Evolutionary conservation across 2,113 vertebrate genomes (phyloP), one percentile per base, ranked within the genome.

Genomic region (Nesogale talazaci): DNA sequence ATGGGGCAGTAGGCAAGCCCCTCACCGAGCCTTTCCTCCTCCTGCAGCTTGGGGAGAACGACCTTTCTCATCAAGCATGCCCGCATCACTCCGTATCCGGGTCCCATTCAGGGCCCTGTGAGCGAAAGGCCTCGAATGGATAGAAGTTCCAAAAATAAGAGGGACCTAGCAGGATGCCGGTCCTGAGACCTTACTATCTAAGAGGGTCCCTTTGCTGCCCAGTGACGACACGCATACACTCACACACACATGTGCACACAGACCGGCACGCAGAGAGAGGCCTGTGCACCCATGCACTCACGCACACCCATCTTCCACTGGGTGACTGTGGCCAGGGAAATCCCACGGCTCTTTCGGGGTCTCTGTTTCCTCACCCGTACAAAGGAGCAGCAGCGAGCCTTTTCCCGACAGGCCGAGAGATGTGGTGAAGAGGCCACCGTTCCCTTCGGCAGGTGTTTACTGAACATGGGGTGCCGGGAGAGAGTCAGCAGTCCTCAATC

Each of bases 21-120:
- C 22, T 15, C 9, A 31, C 0, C 0, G 52, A 80, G 34, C 38
- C 34, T n/a, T 56, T 40, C 34, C 10, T 40, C 34, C 10, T 76
- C 34, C 0, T 0, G 27, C 1, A 12, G 22, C 29, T 7, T 11
- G 52, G 31, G 57, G 14, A 15, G 16, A 56, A 80, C 38, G 61
- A 31, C 17, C 38, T 40, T n/a, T 34, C 22, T 56, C 0, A 8
- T 27, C 52, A 38, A 14, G 6, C 0, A 5, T 2, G n/a, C n/a
- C 61, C 16, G 12, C 8, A 0, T 15, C 3, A 12, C 25, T 40
- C 36, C 17, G 3, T 3, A 19, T 4, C 38, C 23, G 1, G 67
- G 69, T n/a, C 81, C 46, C 20, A 1, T 65, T 4, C 40, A 2
- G 3, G 17, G 77, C 3, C 70, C 11, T 23, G 19, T 19, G 38